Evolutionary conservation across 2,888 invertebrate species (phyloP).

Genomic region (Hemistola chrysoprasaria): DNA sequence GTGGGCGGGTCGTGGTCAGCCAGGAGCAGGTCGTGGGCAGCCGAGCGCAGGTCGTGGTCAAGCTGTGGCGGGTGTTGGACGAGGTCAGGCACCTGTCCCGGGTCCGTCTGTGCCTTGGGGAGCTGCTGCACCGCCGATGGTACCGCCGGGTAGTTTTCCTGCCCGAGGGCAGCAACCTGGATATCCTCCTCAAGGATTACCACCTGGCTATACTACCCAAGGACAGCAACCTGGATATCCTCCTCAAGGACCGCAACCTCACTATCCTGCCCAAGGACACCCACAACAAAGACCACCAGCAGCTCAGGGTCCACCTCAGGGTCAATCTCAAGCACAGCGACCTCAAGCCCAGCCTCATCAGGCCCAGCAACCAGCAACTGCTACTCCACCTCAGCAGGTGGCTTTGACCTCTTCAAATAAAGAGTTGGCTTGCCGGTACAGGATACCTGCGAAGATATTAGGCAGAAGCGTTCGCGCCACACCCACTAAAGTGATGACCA

Average conservation of each 20-base stretch:
- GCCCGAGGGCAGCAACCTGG: too few species aligned
- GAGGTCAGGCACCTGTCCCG: too few species aligned
- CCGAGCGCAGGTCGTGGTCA: too few species aligned
- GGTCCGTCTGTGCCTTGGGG: too few species aligned
- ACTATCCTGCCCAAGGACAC: conserved; percentile 1
- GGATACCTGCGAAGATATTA: conserved; percentile 65
- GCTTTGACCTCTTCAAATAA: conserved; percentile 3
- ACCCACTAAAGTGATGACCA: conserved; percentile 76
- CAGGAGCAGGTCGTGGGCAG: too few species aligned
- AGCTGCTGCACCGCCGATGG: too few species aligned
- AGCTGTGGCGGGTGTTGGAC: too few species aligned
- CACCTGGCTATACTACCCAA: too few species aligned
- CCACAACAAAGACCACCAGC: not conserved
- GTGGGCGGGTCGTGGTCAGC: too few species aligned
- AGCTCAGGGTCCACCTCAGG: not conserved
- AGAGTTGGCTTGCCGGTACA: conserved; percentile 36
- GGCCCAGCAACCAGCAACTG: not conserved
- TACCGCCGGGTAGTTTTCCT: too few species aligned
- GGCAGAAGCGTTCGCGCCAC: conserved; percentile 38
- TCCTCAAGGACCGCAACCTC: not conserved
- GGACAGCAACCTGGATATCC: too few species aligned
- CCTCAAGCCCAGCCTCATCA: not conserved
- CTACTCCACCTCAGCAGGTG: not conserved
- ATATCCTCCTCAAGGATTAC: too few species aligned
- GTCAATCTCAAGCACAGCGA: not conserved